Conservation (phyloP, 1,140 invertebrate species). For the Lysiphlebus fabarum region DNA sequence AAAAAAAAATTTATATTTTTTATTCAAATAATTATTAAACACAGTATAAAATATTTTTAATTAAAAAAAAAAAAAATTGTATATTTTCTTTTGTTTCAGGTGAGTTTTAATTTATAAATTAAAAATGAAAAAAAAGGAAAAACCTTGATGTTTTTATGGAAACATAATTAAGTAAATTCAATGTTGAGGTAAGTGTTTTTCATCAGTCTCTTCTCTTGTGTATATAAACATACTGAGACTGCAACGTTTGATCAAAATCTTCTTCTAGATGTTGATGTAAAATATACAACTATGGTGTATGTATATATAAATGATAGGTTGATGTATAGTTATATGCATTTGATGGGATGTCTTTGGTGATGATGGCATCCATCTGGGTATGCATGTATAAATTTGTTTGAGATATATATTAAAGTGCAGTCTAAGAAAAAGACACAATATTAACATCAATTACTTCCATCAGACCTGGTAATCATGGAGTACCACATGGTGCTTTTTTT, state of each 20-base stretch:
- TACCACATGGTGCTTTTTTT: constrained; percentile 12
- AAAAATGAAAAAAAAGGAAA: constrained; percentile 4
- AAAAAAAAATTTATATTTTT: not conserved
- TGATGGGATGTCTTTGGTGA: no score
- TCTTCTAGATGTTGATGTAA: not conserved
- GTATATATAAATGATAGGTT: no score
- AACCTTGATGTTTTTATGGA: constrained; percentile 7
- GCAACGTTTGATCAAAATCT: constrained; percentile 23
- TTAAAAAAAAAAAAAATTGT: no score
- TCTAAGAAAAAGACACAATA: constrained; percentile 15
- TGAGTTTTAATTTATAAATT: constrained; percentile 13
- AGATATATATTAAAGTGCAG: not conserved
- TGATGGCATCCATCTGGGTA: no score
- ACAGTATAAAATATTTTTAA: no score
- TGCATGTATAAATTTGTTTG: no score
- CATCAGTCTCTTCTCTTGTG: not conserved
- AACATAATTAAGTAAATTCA: constrained; percentile 23
- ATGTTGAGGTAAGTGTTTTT: constrained; percentile 27
- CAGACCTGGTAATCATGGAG: constrained; percentile 25
- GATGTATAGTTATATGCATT: no score
- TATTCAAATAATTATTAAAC: no score
- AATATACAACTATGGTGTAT: not conserved
- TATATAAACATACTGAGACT: constrained; percentile 7
- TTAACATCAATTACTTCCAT: constrained; percentile 30
- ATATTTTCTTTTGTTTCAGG: constrained; percentile 19